Evolutionary conservation across 2,113 vertebrate species (phyloP).

Genomic region (Beaufortia kweichowensis): DNA sequence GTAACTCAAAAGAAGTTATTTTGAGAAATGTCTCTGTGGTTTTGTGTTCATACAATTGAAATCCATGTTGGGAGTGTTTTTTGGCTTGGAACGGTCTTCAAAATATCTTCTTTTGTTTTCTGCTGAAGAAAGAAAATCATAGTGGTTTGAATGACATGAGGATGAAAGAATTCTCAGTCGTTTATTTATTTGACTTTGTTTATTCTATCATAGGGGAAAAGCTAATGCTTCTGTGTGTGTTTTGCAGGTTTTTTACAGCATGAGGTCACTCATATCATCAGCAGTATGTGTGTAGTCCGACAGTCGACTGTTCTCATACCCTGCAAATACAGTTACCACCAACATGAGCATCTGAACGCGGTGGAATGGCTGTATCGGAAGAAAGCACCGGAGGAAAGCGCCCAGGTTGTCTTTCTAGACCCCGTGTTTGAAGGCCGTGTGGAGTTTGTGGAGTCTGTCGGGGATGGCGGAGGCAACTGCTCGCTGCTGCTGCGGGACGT

Average conservation of each 20-base stretch:
- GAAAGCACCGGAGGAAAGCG: neutral
- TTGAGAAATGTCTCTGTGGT: no score
- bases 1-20: no score
- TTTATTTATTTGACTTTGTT: no score
- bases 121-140: no score
- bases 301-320: neutral
- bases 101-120: no score
- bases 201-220: neutral
- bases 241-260: conserved; percentile 4
- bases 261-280: neutral
- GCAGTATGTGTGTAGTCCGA: neutral
- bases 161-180: no score
- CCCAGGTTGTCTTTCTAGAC: neutral
- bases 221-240: neutral
- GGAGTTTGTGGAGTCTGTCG: neutral
- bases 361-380: neutral
- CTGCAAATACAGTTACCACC: neutral
- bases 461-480: neutral
- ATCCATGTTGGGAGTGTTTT: no score
- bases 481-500: neutral
- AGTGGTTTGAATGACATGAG: no score
- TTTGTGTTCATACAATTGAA: no score
- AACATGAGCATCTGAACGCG: neutral
- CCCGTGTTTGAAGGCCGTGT: conserved; percentile 1
- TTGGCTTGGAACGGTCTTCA: no score